Conservation (phyloP, 2,113 vertebrate genomes). For the Oncorhynchus tshawytscha region DNA sequence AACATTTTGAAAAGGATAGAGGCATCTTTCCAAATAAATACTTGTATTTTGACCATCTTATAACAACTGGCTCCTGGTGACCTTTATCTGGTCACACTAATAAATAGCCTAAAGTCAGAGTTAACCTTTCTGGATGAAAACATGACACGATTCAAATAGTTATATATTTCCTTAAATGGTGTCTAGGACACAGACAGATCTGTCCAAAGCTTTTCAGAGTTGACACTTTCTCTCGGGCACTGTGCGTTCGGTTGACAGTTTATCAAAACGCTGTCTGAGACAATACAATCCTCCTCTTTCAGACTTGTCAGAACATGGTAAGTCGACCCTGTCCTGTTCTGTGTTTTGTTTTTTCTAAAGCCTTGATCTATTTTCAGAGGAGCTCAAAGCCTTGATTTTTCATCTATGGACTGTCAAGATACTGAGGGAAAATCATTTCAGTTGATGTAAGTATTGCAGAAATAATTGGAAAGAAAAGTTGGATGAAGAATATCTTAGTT, state of each 20-base stretch:
- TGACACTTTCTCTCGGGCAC: conserved; percentile 28
- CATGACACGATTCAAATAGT: conserved; percentile 26
- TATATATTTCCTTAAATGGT: conserved; percentile 25
- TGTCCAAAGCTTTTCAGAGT: conserved; percentile 39
- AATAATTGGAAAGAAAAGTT: not conserved
- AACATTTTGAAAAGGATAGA: not conserved
- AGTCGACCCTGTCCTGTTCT: conserved; percentile 23
- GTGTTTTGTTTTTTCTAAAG: not conserved
- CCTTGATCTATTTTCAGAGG: conserved; percentile 16
- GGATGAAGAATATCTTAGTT: no score
- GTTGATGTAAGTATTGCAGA: not conserved
- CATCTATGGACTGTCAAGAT: not conserved
- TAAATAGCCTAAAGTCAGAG: conserved; percentile 34
- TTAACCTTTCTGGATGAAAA: conserved; percentile 43
- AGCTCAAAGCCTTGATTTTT: not conserved
- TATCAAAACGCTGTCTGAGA: conserved; percentile 48
- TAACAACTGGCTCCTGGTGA: conserved; percentile 28
- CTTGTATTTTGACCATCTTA: conserved; percentile 6
- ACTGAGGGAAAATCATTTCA: not conserved
- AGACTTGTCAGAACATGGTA: conserved; percentile 30
- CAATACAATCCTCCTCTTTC: conserved; percentile 36
- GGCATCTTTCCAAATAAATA: conserved; percentile 5
- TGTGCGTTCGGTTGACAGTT: conserved; percentile 41
- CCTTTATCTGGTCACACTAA: conserved; percentile 29
- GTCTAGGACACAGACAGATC: conserved; percentile 17